Conservation (phyloP, 2,888 invertebrate genomes). For the Macrostomum cliftonense region DNA sequence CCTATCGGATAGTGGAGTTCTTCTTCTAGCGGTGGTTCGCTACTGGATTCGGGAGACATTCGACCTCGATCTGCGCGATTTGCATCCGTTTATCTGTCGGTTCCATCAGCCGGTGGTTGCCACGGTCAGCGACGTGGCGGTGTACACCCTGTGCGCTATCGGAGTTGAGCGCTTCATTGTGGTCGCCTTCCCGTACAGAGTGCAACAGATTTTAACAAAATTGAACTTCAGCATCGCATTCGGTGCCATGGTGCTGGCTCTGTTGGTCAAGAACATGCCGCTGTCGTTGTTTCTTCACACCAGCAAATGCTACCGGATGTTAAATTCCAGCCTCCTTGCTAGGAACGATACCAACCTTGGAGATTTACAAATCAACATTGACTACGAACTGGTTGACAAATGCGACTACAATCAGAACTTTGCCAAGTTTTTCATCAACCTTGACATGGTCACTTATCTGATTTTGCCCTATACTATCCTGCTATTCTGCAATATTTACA, state of each 20-base stretch:
- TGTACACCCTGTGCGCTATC: conserved; percentile 6
- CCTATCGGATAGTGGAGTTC: conserved; percentile 8
- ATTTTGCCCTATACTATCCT: conserved; percentile 10
- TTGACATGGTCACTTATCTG: conserved; percentile 10
- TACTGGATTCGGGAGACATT: conserved; percentile 10
- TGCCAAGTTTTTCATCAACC: conserved; percentile 8
- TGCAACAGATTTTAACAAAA: conserved; percentile 4
- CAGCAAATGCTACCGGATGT: too few species aligned
- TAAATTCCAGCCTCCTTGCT: not conserved
- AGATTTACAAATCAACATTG: too few species aligned
- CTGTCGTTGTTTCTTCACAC: not conserved
- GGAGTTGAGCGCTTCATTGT: conserved; percentile 11
- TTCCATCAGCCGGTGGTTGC: conserved; percentile 5
- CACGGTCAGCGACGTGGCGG: conserved; percentile 8
- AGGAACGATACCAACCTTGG: not conserved
- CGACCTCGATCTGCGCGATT: conserved; percentile 3
- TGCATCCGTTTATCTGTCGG: not conserved
- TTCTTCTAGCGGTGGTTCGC: conserved; percentile 6
- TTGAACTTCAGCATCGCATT: not conserved
- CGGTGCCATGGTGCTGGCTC: not conserved
- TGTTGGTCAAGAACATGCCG: not conserved
- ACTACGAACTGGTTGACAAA: too few species aligned
- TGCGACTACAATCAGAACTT: not conserved
- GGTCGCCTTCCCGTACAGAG: conserved; percentile 9
- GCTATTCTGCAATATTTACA: conserved; percentile 12